Conservation (phyloP, 2,113 vertebrate species). For the Colistium nudipinnis region DNA sequence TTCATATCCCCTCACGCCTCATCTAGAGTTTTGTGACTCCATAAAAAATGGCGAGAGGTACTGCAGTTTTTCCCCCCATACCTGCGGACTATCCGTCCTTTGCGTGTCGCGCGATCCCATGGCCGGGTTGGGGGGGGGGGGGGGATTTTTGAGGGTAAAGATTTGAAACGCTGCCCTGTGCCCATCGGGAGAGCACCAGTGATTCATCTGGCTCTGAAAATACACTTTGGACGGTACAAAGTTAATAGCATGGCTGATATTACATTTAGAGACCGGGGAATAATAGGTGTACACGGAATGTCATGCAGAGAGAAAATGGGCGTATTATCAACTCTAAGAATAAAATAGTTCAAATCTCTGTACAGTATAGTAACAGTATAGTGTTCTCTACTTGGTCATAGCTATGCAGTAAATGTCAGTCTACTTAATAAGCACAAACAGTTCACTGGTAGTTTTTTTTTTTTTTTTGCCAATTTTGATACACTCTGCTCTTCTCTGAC, state of each 20-base stretch:
- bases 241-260: slow-evolving; percentile 65
- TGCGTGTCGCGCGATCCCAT: slow-evolving; percentile 38
- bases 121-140: no score
- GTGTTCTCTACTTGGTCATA: slow-evolving; percentile 53
- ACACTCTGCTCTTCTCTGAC: slow-evolving; percentile 65
- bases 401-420: slow-evolving; percentile 57
- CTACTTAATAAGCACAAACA: slow-evolving; percentile 53
- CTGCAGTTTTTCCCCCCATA: not conserved
- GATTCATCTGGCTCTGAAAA: slow-evolving; percentile 76
- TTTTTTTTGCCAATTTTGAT: slow-evolving; percentile 62
- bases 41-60: slow-evolving; percentile 14
- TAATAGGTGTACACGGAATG: slow-evolving; percentile 67
- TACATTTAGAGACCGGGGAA: slow-evolving; percentile 68
- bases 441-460: slow-evolving; percentile 43
- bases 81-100: not conserved
- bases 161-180: slow-evolving; percentile 11
- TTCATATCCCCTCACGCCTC: slow-evolving; percentile 36
- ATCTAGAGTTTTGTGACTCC: slow-evolving; percentile 15
- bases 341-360: slow-evolving; percentile 55
- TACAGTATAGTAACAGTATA: slow-evolving; percentile 49
- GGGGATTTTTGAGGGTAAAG: slow-evolving; percentile 2
- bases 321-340: slow-evolving; percentile 40
- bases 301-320: slow-evolving; percentile 71
- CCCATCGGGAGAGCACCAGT: slow-evolving; percentile 39
- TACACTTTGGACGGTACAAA: slow-evolving; percentile 70